These are phyloP conservation scores for Neodiprion pinetum DNA, from an alignment of 1,140 invertebrate genomes.

Conservation along the genomic window DNA sequence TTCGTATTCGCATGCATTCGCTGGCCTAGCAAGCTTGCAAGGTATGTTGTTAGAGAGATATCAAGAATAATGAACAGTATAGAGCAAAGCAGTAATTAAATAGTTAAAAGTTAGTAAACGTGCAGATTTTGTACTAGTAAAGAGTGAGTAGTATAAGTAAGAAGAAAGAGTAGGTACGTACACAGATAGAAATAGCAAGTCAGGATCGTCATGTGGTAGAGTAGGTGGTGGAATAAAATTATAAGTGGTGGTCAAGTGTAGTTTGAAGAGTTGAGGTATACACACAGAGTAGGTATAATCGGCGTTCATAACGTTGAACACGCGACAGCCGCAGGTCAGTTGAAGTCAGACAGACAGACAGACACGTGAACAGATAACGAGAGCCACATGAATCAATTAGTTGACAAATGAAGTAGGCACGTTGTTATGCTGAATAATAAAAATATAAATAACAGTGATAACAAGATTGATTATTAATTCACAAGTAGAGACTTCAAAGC, in stretches of 20 bases:
- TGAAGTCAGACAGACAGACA: slow-evolving; percentile 15
- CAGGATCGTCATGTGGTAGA: too few relatives aligned
- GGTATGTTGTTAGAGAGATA: too few relatives aligned
- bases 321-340: slow-evolving; percentile 1
- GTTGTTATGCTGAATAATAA: slow-evolving; percentile 3
- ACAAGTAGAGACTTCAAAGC: slow-evolving; percentile 23
- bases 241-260: not conserved
- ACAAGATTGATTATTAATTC: slow-evolving; percentile 15
- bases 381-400: slow-evolving; percentile 13
- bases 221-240: too few relatives aligned
- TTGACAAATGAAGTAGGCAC: not conserved
- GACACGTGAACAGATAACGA: slow-evolving; percentile 2
- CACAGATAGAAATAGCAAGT: too few relatives aligned
- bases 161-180: too few relatives aligned
- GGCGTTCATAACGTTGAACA: not conserved
- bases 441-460: slow-evolving; percentile 1
- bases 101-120: too few relatives aligned
- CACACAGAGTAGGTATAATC: not conserved
- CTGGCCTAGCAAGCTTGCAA: too few relatives aligned
- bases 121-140: too few relatives aligned
- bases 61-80: too few relatives aligned
- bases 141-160: too few relatives aligned
- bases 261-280: not conserved
- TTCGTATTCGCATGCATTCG: too few relatives aligned
- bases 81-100: too few relatives aligned